phyloP scores from a whole-genome alignment of 2,113 vertebrate species.

The Vidua chalybeata region DNA sequence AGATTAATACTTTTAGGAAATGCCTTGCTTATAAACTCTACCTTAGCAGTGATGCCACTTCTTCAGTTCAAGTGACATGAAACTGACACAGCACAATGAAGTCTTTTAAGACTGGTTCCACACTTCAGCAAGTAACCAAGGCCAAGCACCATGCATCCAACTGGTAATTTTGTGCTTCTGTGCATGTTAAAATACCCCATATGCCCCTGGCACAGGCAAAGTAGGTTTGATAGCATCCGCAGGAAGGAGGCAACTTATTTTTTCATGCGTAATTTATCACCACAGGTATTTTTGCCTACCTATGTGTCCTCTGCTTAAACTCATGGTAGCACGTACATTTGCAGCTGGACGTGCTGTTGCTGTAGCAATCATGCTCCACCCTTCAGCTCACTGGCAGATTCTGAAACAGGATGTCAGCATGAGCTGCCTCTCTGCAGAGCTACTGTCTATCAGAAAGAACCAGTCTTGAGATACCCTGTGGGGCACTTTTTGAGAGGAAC shows the following conservation, averaged over 20 bases:
- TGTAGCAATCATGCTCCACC: slow-evolving; percentile 37
- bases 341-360: slow-evolving; percentile 62
- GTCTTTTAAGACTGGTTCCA: not conserved
- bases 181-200: not conserved
- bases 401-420: slow-evolving; percentile 53
- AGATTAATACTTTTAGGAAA: not conserved
- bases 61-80: not conserved
- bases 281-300: slow-evolving; percentile 61
- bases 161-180: slow-evolving; percentile 4
- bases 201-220: not conserved
- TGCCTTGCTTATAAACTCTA: not conserved
- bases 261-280: slow-evolving; percentile 47
- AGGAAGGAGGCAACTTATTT: slow-evolving; percentile 64
- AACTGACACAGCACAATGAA: not conserved
- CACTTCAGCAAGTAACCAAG: not conserved
- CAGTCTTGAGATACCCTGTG: slow-evolving; percentile 23
- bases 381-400: slow-evolving; percentile 37
- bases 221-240: slow-evolving; percentile 36
- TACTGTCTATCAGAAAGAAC: slow-evolving; percentile 50
- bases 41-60: not conserved
- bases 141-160: not conserved
- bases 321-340: slow-evolving; percentile 34
- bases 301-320: slow-evolving; percentile 48
- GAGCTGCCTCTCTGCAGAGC: slow-evolving; percentile 38
- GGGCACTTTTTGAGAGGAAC: slow-evolving; percentile 40